Evolutionary conservation across 2,797 vertebrate genomes (phyloP), one percentile per base, ranked within the genome.

Genomic region (Urophycis tenuis): DNA sequence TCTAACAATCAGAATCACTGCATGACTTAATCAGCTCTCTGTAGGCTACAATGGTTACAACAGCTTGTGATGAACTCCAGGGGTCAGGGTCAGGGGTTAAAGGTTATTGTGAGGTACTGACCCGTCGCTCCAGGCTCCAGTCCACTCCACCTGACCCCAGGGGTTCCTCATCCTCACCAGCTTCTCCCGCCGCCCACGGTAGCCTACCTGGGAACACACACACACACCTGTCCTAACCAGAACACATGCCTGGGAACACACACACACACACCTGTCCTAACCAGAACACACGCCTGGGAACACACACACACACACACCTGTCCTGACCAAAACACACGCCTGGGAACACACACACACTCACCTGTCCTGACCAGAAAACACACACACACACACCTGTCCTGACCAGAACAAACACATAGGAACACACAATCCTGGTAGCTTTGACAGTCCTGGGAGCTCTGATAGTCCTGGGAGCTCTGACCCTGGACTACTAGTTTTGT

Each of bases 121-220:
- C 95, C 90, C 85, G 36, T 98, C 95, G 17, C 95, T 96, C 96
- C 96, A 98, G 75, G 96, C 90, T 83, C 96, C 96, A 0, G 93
- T 95, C 95, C 96, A 98, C 87, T 98, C 95, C 92, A 95, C 93
- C 86, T 95, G 91, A 30, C 96, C 96, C 95, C 96, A 97, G 0
- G 95, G 96, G 84, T 97, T 98, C 87, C 95, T 92, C 80, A 98
- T 88, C 79, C 96, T 90, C 82, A 97, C 89, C 86, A 97, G 90
- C 88, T 94, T 93, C 91, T 95, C 95, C 14, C 10, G 81, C 0
- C 31, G 73, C 0, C 95, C 95, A 0, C 71, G 85, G 83, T 93
- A 95, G 83, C 87, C 90, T 2, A 98, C 95, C 95, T 97, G 76
- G 12, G 77, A 11, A 69, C 25, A 80, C 53, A 25, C 53, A 60